These are phyloP conservation scores for Edolisoma coerulescens DNA, from an alignment of 2,113 vertebrate genomes.

Conservation along the genomic window DNA sequence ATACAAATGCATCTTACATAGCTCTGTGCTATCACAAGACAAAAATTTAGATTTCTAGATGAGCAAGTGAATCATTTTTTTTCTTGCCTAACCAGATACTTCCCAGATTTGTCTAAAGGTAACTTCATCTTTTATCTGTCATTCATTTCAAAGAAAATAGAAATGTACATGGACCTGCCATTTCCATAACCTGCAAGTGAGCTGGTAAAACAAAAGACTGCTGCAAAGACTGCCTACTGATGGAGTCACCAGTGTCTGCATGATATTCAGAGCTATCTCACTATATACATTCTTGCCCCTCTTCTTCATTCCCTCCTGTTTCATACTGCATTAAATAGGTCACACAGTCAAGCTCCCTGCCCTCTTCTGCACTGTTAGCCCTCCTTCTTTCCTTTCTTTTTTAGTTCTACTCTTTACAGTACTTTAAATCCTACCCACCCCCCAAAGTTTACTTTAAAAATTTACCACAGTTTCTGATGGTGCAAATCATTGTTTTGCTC, in stretches of 20 bases:
- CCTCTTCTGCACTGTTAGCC: not conserved
- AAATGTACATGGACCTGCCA: not conserved
- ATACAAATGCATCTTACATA: not conserved
- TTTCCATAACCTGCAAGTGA: not conserved
- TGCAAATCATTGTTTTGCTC: not conserved
- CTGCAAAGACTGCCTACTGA: not conserved
- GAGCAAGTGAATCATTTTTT: not conserved
- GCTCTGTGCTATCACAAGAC: not conserved
- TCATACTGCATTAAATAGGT: not conserved
- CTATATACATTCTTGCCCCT: rapidly evolving
- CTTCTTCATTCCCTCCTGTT: not conserved
- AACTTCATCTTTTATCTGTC: not conserved
- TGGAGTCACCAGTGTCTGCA: not conserved
- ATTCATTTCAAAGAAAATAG: not conserved
- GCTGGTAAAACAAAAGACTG: not conserved
- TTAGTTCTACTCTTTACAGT: not conserved
- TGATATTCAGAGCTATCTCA: not conserved
- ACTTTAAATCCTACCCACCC: not conserved
- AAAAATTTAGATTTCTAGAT: not conserved
- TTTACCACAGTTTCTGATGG: not conserved
- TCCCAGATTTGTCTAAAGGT: not conserved
- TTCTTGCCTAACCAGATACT: not conserved
- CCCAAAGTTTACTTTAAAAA: not conserved
- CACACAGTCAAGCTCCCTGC: not conserved
- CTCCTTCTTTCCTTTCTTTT: not conserved